Percentiles rank a stretch among this genome's conserved stretches.
phyloP scores from a whole-genome alignment of 1,140 invertebrate species.

The Notospermus geniculatus region DNA sequence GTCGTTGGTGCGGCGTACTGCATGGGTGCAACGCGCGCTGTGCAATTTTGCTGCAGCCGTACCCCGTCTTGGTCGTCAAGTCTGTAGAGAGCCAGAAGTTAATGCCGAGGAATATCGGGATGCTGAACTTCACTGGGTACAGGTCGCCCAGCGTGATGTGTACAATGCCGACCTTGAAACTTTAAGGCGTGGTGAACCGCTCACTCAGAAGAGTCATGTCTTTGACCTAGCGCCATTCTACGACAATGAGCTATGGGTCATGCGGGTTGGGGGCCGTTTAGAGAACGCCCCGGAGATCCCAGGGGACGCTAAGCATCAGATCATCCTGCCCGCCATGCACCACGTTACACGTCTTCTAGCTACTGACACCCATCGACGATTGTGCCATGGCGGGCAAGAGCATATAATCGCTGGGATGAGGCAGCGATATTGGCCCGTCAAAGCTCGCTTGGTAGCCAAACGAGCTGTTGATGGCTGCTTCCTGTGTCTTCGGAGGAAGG shows the following conservation, averaged over 20 bases:
- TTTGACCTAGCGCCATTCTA: too few species aligned
- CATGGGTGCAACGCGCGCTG: too few species aligned
- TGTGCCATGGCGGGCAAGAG: constrained; percentile 7
- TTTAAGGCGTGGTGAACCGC: not conserved
- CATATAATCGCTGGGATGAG: not conserved
- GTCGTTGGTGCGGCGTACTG: too few species aligned
- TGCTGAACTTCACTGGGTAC: too few species aligned
- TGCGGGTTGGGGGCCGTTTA: constrained; percentile 6
- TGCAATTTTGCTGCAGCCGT: not conserved
- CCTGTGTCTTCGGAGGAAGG: not conserved
- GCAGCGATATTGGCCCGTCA: constrained; percentile 6
- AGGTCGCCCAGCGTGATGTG: too few species aligned
- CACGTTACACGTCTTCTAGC: not conserved
- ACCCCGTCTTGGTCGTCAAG: not conserved
- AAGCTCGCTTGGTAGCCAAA: not conserved
- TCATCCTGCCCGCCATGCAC: constrained; percentile 7
- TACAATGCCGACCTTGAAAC: not conserved
- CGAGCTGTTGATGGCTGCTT: not conserved
- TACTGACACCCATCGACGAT: not conserved
- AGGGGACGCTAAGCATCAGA: constrained; percentile 5
- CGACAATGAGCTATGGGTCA: not conserved
- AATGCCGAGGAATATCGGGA: too few species aligned
- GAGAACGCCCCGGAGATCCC: not conserved
- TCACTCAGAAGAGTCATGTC: too few species aligned
- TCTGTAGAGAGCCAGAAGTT: too few species aligned